A percentile compares a stretch with the other conserved stretches of the same genome.
These are phyloP conservation scores for Trichomalopsis sarcophagae DNA, from an alignment of 1,140 invertebrate genomes.

Conservation along the genomic window DNA sequence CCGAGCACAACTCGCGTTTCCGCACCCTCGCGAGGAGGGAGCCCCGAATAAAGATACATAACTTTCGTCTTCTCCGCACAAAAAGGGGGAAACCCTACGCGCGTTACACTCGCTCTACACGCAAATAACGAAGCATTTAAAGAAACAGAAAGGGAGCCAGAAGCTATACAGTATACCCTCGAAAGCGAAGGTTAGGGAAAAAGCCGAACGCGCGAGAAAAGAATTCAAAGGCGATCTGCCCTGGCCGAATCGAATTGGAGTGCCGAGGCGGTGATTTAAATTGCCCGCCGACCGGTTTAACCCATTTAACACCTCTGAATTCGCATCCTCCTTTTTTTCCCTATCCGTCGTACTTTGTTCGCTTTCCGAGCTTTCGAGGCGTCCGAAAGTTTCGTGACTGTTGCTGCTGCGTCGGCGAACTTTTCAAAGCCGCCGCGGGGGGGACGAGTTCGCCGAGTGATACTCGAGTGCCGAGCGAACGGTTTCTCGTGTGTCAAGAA, in stretches of 20 bases:
- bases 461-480: background rate
- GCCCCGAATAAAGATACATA: background rate
- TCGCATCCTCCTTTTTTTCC: background rate
- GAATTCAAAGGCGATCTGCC: conserved; percentile 30
- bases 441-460: background rate
- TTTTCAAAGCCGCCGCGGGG: background rate
- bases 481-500: background rate
- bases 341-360: background rate
- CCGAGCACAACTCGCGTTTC: background rate
- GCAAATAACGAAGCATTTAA: conserved; percentile 9
- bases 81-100: background rate
- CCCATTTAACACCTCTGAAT: conserved; percentile 57
- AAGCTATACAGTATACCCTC: background rate
- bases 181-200: background rate
- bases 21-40: background rate
- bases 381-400: conserved; percentile 29
- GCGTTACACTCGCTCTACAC: background rate
- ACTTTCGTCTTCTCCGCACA: background rate
- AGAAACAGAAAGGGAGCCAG: background rate
- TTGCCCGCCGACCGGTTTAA: conserved; percentile 62
- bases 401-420: conserved; percentile 20
- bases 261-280: conserved; percentile 61
- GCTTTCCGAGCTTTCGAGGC: background rate
- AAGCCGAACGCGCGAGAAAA: background rate
- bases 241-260: conserved; percentile 52